A percentile compares a stretch with the other conserved stretches of the same genome.
These are phyloP conservation scores for Tiaroga cobitis DNA, from an alignment of 2,797 vertebrate species.

Conservation along the genomic window DNA sequence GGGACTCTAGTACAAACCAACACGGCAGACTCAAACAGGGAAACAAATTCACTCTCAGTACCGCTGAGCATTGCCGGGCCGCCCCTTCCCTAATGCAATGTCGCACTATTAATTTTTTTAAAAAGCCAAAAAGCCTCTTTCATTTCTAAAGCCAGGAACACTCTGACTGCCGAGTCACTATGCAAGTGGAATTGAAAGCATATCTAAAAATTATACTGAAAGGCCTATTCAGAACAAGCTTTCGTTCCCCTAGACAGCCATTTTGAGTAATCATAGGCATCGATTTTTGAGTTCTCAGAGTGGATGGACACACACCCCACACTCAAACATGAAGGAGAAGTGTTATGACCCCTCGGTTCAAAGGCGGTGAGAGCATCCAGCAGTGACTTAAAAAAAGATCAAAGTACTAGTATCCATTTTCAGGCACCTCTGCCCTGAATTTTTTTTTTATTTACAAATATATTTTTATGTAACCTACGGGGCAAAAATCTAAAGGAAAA, in stretches of 20 bases:
- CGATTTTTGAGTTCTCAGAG: conserved; percentile 60
- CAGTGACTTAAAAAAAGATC: conserved; percentile 70
- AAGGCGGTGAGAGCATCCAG: conserved; percentile 62
- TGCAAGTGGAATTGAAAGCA: conserved; percentile 24
- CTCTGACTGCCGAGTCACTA: conserved; percentile 3
- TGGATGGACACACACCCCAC: conserved; percentile 61
- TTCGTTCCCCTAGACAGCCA: conserved; percentile 51
- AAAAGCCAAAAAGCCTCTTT: background rate
- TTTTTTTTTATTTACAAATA: conserved; percentile 23
- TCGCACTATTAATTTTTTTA: conserved; percentile 4
- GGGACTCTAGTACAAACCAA: background rate
- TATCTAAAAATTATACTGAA: conserved; percentile 13
- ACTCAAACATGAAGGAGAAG: conserved; percentile 52
- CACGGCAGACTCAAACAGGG: background rate
- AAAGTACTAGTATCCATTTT: conserved; percentile 73
- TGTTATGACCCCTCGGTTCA: conserved; percentile 64
- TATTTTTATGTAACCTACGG: background rate
- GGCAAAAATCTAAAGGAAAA: conserved; percentile 4
- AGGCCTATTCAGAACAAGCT: conserved; percentile 31
- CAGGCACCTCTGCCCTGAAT: conserved; percentile 60
- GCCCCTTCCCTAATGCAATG: conserved; percentile 3
- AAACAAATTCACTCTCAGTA: conserved; percentile 10
- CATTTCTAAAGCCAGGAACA: conserved; percentile 22
- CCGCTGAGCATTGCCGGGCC: too few relatives aligned
- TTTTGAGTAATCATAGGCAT: conserved; percentile 60